Evolutionary conservation across 2,797 vertebrate genomes (phyloP), one percentile per base, ranked within the genome.

Genomic region (Micromesistius poutassou): DNA sequence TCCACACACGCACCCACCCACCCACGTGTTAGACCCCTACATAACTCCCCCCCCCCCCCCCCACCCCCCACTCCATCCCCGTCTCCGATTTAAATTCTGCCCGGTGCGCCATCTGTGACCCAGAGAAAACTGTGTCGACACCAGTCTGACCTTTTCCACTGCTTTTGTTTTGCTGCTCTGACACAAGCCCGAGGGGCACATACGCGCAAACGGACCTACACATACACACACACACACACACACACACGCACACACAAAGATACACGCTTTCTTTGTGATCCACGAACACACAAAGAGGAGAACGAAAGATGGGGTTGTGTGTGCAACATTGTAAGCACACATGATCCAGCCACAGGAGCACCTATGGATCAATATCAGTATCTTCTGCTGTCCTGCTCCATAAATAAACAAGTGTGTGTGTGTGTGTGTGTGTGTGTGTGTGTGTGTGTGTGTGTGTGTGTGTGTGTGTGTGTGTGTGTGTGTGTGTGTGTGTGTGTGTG

Each of bases 21-120:
- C 74, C 14, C 75, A 78, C 71, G 33, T 88, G 71, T 85, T 35
- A 85, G 75, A 80, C 84, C 87, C 74, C 84, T 66, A 30, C 36
- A 31, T 28, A 68, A 40, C 85, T 78, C 88, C 83, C 80, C 55
- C 46, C 42, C 42, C 42, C 4, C 42, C 46, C 46, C 46, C 46
- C 3, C 14, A 13, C 14, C 46, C 46, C 55, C 55, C 55, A 79
- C 79, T 73, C 74, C 79, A 79, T 85, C 85, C 84, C 89, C 84
- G 80, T 83, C 85, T 85, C 81, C 88, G 80, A 84, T 78, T 83
- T 75, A 86, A 73, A 77, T 82, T 87, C 86, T 77, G 68, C 82
- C 78, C 87, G 36, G 78, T 77, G 77, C 83, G 38, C 90, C 90
- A 91, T 93, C 90, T 93, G 92, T 90, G 91, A 92, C 91, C 88